phyloP scores from a whole-genome alignment of 2,888 invertebrate genomes.

The Drosophila demipolita region DNA sequence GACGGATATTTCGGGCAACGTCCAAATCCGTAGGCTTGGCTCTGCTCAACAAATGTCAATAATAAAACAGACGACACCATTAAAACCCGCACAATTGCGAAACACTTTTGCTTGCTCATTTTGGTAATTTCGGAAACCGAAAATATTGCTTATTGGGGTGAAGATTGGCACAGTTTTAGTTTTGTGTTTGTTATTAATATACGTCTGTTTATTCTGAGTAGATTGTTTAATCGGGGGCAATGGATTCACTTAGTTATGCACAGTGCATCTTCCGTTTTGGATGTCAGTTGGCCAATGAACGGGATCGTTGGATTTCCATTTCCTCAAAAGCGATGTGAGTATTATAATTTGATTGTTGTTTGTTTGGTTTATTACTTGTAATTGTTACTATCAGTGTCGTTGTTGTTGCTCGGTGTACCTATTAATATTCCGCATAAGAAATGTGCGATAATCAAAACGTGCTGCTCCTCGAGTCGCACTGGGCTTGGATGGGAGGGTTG shows the following conservation, averaged over 20 bases:
- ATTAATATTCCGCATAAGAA: constrained; percentile 67
- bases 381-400: constrained; percentile 20
- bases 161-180: constrained; percentile 35
- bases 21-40: constrained; percentile 86
- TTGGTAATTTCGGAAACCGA: constrained; percentile 9
- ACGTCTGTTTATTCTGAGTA: constrained; percentile 12
- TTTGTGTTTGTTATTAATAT: constrained; percentile 11
- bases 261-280: constrained; percentile 43
- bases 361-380: constrained; percentile 16
- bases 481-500: constrained; percentile 22
- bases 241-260: constrained; percentile 49
- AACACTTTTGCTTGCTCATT: constrained; percentile 45
- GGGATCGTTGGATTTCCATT: constrained; percentile 44
- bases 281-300: constrained; percentile 70
- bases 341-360: neutral
- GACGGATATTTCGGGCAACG: constrained; percentile 89
- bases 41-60: constrained; percentile 43
- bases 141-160: constrained; percentile 5
- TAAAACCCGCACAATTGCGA: constrained; percentile 32
- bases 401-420: constrained; percentile 26
- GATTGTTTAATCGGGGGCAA: constrained; percentile 22
- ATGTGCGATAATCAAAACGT: constrained; percentile 77
- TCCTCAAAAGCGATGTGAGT: constrained; percentile 45
- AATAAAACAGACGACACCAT: constrained; percentile 49
- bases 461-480: constrained; percentile 35